phyloP scores from a whole-genome alignment of 2,113 vertebrate species.

The Oncorhynchus mykiss region DNA sequence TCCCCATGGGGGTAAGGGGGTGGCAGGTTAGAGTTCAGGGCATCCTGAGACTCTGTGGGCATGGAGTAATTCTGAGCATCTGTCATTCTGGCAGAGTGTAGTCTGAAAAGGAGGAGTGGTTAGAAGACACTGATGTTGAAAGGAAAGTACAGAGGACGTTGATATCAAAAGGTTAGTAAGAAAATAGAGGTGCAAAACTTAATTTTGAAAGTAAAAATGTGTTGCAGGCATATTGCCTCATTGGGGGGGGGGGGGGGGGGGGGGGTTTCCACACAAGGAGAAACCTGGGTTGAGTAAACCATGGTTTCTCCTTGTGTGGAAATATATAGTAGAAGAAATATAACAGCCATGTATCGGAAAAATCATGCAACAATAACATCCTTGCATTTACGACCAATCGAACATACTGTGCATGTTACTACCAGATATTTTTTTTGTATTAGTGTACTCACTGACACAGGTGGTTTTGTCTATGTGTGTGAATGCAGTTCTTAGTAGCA shows the following conservation, averaged over 20 bases:
- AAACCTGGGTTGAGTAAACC: not conserved
- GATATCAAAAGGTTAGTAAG: not conserved
- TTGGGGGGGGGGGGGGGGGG: not conserved
- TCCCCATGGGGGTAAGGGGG: conserved; percentile 14
- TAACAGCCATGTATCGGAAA: too few species aligned
- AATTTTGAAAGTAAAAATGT: too few species aligned
- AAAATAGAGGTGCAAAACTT: not conserved
- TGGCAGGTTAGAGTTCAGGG: conserved; percentile 9
- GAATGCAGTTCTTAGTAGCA: not conserved
- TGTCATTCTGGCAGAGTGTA: conserved; percentile 48
- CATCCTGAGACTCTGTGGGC: not conserved
- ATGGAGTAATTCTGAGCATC: conserved; percentile 2
- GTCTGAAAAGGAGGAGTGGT: conserved; percentile 1
- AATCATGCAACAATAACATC: too few species aligned
- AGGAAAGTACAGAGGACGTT: not conserved
- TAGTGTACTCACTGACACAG: too few species aligned
- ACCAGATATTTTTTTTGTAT: too few species aligned
- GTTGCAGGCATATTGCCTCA: not conserved
- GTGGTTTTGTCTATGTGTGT: too few species aligned
- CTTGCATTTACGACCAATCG: too few species aligned
- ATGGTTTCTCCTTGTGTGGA: too few species aligned
- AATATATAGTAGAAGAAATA: too few species aligned
- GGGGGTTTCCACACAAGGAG: not conserved
- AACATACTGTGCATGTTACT: too few species aligned
- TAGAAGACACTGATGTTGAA: too few species aligned